Base-by-base conservation (phyloP, 1,140 invertebrate species). In the Episyrphus balteatus region DNA sequence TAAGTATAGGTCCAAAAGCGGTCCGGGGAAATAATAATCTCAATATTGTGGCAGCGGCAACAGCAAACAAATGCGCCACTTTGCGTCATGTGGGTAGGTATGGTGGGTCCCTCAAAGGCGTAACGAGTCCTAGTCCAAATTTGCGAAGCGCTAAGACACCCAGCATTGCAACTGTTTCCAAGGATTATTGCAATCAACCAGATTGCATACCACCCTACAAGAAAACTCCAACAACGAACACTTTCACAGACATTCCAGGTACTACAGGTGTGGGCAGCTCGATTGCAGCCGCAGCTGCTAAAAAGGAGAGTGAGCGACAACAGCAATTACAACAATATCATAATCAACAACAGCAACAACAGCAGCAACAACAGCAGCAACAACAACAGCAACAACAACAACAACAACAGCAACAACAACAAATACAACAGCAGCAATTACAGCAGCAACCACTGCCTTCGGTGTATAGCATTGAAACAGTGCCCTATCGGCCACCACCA, bases 1-100 rank as follows among this genome's bases (percentile, higher is more conserved):
- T 75, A 14, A 77, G 75, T 59, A 77, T 77, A 57, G 75, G 75
- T 0, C 75, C 75, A 37, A 76, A 76, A 60, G 72, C 74, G 51
- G 67, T 71, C 44, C 73, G 75, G 10, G 61, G 62, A 42, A 66
- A 58, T 40, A 67, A 63, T 39, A 67, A 65, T 54, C 30, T 62
- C 7, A 64, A 59, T 26, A 57, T 59, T 40, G 53, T 66, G 9
- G 59, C 62, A 7, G 54, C 55, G 21, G 52, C 54, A 12, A 56
- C 59, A 33, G 55, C 53, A 17, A 68, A 56, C 47, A 68, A 68
- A 33, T 68, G 66, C 21, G 66, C 66, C 43, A 68, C 66, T 0
- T 17, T 68, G 48, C 56, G 63, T 38, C 66, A 68, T 46, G 65
- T 64, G 7, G 66, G 61, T n/a, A 62, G 66, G 17, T 68, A 68